Evolutionary conservation across 2,888 invertebrate species (phyloP), one percentile per base, ranked within the genome.

Genomic region (Laothoe populi): DNA sequence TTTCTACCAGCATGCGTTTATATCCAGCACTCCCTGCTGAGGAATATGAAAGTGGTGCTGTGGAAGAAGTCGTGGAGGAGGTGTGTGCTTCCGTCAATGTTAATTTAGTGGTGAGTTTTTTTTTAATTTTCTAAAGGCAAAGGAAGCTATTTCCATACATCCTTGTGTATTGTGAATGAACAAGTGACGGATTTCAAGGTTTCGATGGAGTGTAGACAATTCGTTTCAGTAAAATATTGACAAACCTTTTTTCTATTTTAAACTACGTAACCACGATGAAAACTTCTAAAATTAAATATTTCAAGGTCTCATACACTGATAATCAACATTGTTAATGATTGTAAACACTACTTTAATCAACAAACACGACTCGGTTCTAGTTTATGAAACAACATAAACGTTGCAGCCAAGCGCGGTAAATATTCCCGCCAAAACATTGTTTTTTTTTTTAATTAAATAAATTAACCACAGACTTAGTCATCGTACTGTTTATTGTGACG

Each of bases 41-140:
- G 44, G 93, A 91, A 68, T 92, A 93, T 42, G 91, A 90, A 63
- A 84, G 80, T 24, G 92, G 93, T 0, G 88, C 87, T 1, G 92
- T 93, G 0, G 88, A 86, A 42, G 90, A 88, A 63, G 91, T 93
- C 7, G 74, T 92, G 1, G 93, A 93, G 61, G 92, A 93, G 64
- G 74, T 74, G 0, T 92, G 92, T 68, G 86, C 90, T 8, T 73
- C 88, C 42, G 82, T 93, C 38, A 88, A 90, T 63, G 91, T 89
- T n/a, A 83, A 84, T 63, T 71, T 82, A 66, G 86, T 86, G 87
- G 93, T 93, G 66, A 90, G 93, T 90, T 65, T 66, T 31, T 35
- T 57, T 26, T 13, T 21, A 8, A 2, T 45, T 13, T 46, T 46
- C 1, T n/a, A 42, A 4, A 46, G 19, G 35, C 53, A 35, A 53